Conservation (phyloP, 1,140 invertebrate genomes). For the Sycophaga agraensis region DNA sequence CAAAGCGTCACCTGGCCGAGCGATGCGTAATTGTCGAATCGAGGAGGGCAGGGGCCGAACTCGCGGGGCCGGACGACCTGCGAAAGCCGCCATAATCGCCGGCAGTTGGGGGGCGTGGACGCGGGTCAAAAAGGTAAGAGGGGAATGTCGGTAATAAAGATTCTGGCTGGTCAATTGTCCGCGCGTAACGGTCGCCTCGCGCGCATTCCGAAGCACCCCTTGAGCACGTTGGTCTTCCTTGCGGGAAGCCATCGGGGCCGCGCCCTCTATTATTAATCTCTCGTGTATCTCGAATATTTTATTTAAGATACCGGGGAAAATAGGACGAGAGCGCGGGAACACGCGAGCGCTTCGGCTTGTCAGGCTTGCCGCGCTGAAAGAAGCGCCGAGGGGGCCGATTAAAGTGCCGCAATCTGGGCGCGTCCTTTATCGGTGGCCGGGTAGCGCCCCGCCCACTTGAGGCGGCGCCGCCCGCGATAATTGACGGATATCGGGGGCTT, state of each 20-base stretch:
- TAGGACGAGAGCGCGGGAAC: neutral
- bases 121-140: neutral
- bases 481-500: too few relatives aligned
- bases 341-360: neutral
- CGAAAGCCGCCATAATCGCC: too few relatives aligned
- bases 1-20: neutral
- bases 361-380: neutral
- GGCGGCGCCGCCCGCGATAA: too few relatives aligned
- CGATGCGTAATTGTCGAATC: too few relatives aligned
- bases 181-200: neutral
- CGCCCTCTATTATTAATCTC: conserved; percentile 24
- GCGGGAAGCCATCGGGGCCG: neutral
- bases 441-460: too few relatives aligned
- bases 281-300: conserved; percentile 20
- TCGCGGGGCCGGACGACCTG: too few relatives aligned
- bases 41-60: too few relatives aligned
- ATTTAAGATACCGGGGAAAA: conserved; percentile 11
- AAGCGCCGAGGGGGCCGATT: neutral
- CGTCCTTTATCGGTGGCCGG: too few relatives aligned
- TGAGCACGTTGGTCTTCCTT: neutral
- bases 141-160: neutral
- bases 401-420: conserved; percentile 4
- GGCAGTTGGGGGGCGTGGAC: too few relatives aligned
- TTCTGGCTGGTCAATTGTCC: neutral
- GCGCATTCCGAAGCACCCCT: conserved; percentile 1